Percentiles rank a stretch among this genome's conserved stretches.
Conservation (phyloP, 1,140 invertebrate species). For the Caenorhabditis briggsae region DNA sequence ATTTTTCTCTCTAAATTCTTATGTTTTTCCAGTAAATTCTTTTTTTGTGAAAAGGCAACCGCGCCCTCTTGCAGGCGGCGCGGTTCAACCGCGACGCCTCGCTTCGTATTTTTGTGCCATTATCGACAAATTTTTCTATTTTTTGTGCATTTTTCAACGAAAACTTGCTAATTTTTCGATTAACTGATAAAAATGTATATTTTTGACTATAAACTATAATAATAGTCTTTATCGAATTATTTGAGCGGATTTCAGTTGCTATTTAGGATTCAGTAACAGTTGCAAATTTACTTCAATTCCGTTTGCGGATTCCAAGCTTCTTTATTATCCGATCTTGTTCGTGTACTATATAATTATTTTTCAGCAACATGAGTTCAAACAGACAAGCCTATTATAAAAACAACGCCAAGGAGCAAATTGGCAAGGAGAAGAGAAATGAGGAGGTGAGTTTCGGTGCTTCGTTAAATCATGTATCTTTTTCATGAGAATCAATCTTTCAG, state of each 20-base stretch:
- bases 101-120: slow-evolving; percentile 8
- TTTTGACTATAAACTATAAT: too few relatives aligned
- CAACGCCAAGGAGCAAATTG: slow-evolving; percentile 73
- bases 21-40: too few relatives aligned
- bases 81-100: slow-evolving; percentile 4
- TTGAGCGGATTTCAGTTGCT: too few relatives aligned
- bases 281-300: neutral
- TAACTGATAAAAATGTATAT: too few relatives aligned
- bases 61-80: neutral
- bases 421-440: slow-evolving; percentile 84
- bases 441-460: slow-evolving; percentile 41
- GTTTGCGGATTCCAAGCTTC: too few relatives aligned
- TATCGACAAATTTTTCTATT: slow-evolving; percentile 11
- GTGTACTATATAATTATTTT: neutral
- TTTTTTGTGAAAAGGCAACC: neutral
- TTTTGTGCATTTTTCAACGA: neutral
- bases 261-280: too few relatives aligned
- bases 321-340: neutral
- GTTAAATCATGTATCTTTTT: neutral
- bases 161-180: neutral
- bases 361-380: slow-evolving; percentile 43
- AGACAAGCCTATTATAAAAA: slow-evolving; percentile 73
- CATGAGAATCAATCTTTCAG: slow-evolving; percentile 78
- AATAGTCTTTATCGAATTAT: too few relatives aligned
- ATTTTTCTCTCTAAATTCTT: too few relatives aligned